Evolutionary conservation across 1,140 invertebrate genomes (phyloP).

Genomic region (Brachionus angularis): DNA sequence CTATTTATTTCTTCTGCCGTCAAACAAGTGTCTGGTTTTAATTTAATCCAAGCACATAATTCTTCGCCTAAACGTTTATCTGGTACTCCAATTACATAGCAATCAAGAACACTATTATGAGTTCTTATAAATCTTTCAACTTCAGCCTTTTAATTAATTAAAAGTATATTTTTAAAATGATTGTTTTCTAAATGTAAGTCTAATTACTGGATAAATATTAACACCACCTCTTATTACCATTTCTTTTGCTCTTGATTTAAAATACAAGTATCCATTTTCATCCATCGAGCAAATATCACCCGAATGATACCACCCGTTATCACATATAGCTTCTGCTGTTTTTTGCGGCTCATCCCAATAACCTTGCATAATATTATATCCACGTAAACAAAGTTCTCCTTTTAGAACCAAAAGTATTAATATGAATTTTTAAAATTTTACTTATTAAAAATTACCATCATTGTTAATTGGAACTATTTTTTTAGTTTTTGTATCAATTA

Average conservation of each 20-base stretch:
- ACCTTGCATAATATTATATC: slow-evolving; percentile 73
- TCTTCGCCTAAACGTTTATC: slow-evolving; percentile 79
- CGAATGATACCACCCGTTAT: slow-evolving; percentile 55
- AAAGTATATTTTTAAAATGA: slow-evolving; percentile 63
- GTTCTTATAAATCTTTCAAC: slow-evolving; percentile 57
- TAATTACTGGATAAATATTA: slow-evolving; percentile 74
- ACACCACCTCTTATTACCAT: slow-evolving; percentile 87
- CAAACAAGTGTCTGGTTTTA: slow-evolving; percentile 57
- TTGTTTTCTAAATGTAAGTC: slow-evolving; percentile 67
- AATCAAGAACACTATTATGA: neutral
- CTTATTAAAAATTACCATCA: no score
- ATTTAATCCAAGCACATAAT: slow-evolving; percentile 70
- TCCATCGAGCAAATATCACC: slow-evolving; percentile 74
- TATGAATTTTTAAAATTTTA: no score
- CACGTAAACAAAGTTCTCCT: slow-evolving; percentile 79
- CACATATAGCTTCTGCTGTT: slow-evolving; percentile 65
- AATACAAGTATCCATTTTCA: slow-evolving; percentile 70
- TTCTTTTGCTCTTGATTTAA: slow-evolving; percentile 80
- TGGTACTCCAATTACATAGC: slow-evolving; percentile 61
- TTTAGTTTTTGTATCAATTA: slow-evolving; percentile 68
- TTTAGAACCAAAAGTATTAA: no score
- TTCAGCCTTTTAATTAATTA: slow-evolving; percentile 70
- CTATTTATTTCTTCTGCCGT: slow-evolving; percentile 63
- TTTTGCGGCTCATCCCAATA: slow-evolving; percentile 80
- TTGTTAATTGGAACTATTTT: slow-evolving; percentile 69